These are phyloP conservation scores for Lineus longissimus DNA, from an alignment of 1,140 invertebrate genomes.

Conservation along the genomic window DNA sequence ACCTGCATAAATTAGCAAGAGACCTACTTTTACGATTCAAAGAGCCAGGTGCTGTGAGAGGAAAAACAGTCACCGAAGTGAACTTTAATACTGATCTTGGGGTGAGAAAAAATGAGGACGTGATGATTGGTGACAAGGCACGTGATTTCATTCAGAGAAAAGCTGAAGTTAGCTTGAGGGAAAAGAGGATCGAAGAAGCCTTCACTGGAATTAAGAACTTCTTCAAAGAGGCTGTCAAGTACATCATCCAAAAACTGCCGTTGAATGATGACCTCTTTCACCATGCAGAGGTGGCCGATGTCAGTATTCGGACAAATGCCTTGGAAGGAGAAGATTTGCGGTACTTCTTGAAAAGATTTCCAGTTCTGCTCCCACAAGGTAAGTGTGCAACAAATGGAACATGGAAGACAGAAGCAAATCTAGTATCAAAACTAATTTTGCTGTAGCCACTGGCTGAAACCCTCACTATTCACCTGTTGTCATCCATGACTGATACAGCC, in stretches of 20 bases:
- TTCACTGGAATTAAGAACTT: conserved; percentile 11
- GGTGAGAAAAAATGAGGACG: background rate
- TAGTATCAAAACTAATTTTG: too few species aligned
- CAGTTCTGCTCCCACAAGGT: conserved; percentile 9
- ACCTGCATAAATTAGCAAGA: conserved; percentile 10
- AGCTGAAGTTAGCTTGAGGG: conserved; percentile 18
- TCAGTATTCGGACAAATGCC: background rate
- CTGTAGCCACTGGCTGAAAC: too few species aligned
- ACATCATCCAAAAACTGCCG: conserved; percentile 12
- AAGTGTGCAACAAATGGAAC: too few species aligned
- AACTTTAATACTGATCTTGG: too few species aligned
- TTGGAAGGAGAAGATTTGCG: background rate
- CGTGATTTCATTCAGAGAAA: conserved; percentile 14
- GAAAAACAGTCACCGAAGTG: conserved; percentile 14
- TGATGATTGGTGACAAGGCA: conserved; percentile 20
- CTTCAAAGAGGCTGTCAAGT: conserved; percentile 13
- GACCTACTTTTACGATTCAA: conserved; percentile 17
- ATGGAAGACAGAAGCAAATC: too few species aligned
- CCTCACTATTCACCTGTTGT: too few species aligned
- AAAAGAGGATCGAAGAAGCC: conserved; percentile 17
- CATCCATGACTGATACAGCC: too few species aligned
- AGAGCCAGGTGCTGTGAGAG: conserved; percentile 14
- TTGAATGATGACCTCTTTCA: conserved; percentile 1
- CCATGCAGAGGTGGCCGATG: conserved; percentile 23
- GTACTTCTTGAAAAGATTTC: conserved; percentile 11